Evolutionary conservation across 2,888 invertebrate genomes (phyloP).

Genomic region (Oscheius sp.): DNA sequence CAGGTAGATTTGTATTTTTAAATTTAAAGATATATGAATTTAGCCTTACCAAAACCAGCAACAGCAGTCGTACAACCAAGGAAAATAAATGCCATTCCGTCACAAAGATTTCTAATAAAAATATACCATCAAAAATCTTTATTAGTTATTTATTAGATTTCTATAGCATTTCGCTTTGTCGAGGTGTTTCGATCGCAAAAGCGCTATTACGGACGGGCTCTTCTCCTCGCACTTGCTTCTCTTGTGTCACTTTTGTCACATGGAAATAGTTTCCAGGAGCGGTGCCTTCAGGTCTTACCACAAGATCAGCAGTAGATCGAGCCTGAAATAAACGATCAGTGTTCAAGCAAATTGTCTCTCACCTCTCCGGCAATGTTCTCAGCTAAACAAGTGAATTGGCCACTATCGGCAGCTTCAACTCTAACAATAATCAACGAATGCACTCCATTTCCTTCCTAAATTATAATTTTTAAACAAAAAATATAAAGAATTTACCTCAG

Average conservation of each 20-base stretch:
- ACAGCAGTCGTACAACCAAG: constrained; percentile 19
- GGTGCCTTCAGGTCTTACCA: constrained; percentile 76
- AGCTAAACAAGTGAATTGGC: constrained; percentile 89
- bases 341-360: constrained; percentile 8
- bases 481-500: constrained; percentile 51
- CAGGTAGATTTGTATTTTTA: neutral
- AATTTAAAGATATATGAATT: neutral
- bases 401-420: constrained; percentile 93
- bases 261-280: constrained; percentile 68
- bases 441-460: constrained; percentile 67
- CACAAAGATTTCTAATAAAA: neutral
- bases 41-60: constrained; percentile 22
- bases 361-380: constrained; percentile 93
- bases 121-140: constrained; percentile 3
- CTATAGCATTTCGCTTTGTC: constrained; percentile 51
- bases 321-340: constrained; percentile 29
- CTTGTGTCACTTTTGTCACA: constrained; percentile 69
- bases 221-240: constrained; percentile 56
- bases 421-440: constrained; percentile 85
- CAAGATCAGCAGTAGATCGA: constrained; percentile 76
- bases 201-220: constrained; percentile 48
- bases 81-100: constrained; percentile 7
- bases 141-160: neutral
- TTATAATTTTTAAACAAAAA: neutral
- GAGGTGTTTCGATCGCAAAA: constrained; percentile 53